A percentile compares a stretch with the other conserved stretches of the same genome.
Evolutionary conservation across 2,888 invertebrate genomes (phyloP).

Genomic region (Druceiella hillmani): DNA sequence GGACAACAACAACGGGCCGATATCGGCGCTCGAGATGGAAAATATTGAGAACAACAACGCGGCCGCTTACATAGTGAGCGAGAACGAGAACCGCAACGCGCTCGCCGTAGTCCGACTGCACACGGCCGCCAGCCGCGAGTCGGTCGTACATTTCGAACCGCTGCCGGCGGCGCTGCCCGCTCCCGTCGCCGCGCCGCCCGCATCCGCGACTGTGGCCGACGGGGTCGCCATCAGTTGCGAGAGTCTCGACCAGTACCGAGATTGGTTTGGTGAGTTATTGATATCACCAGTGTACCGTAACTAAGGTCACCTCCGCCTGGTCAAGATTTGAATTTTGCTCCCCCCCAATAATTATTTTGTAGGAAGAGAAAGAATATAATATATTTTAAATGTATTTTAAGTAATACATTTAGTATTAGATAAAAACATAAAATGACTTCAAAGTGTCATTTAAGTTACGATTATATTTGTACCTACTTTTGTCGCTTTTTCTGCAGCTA

Average conservation of each 20-base stretch:
- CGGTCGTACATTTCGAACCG: conserved; percentile 45
- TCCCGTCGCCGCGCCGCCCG: too few relatives aligned
- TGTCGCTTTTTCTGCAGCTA: too few relatives aligned
- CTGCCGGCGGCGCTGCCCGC: conserved; percentile 34
- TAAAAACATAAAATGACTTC: too few relatives aligned
- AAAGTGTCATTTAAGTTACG: too few relatives aligned
- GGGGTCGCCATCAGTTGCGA: conserved; percentile 3
- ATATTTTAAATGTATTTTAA: too few relatives aligned
- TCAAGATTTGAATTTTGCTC: too few relatives aligned
- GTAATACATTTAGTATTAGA: too few relatives aligned
- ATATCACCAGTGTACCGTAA: background rate
- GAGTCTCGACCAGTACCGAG: conserved; percentile 29
- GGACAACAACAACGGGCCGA: conserved; percentile 53
- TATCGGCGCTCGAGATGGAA: conserved; percentile 51
- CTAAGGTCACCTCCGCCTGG: background rate
- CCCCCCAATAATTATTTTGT: too few relatives aligned
- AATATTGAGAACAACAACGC: conserved; percentile 55
- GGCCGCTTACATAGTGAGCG: conserved; percentile 46
- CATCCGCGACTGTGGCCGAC: too few relatives aligned
- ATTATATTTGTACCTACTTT: too few relatives aligned
- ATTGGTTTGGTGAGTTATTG: conserved; percentile 41
- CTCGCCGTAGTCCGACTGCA: conserved; percentile 29
- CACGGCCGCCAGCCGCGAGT: conserved; percentile 32
- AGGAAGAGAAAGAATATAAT: too few relatives aligned
- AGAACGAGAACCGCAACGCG: conserved; percentile 39